Base-by-base conservation (phyloP, 2,113 vertebrate genomes). In the Rhynchomys soricoides region DNA sequence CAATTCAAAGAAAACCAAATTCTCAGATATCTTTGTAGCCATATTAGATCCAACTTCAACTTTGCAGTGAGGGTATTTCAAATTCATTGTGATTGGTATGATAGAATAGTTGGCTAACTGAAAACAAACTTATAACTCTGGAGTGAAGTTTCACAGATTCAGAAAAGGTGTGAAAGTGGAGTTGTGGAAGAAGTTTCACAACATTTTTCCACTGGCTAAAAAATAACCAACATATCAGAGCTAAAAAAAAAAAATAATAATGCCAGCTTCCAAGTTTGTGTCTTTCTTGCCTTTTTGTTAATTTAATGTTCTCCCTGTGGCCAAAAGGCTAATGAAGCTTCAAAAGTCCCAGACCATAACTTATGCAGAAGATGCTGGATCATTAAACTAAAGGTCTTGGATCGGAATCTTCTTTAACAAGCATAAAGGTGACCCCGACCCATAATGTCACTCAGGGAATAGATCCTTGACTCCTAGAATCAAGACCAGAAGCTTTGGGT, bases 391-490 rank as follows among this genome's bases (percentile, higher is more conserved):
- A 96, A 91, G 68, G 95, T 95, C 91, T 96, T 92, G 34, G 64
- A 94, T 90, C 59, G 70, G 78, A 29, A 75, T 95, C 93, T 93
- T 93, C 71, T 86, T 90, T 95, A 97, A 96, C 43, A 93, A 96
- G 97, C 93, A 79, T 64, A 97, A 97, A 97, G 97, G 97, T 97
- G 95, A 97, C 94, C 95, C 97, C 95, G 92, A 97, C 95, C 87
- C 68, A 45, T 77, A 90, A 37, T 68, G 75, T 95, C 91, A 95
- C 78, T 93, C 5, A n/a, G 90, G 93, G 95, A 96, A 89, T 95
- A 96, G 70, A 83, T 43, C 81, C 40, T 40, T 70, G 83, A 91
- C 90, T 96, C 59, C 59, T 81, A 89, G 48, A 64, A 97, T 95
- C 0, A 90, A 62, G 48, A 92, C 94, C 21, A 64, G 86, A 89